phyloP scores from a whole-genome alignment of 2,888 invertebrate species.

The Hesperia comma region DNA sequence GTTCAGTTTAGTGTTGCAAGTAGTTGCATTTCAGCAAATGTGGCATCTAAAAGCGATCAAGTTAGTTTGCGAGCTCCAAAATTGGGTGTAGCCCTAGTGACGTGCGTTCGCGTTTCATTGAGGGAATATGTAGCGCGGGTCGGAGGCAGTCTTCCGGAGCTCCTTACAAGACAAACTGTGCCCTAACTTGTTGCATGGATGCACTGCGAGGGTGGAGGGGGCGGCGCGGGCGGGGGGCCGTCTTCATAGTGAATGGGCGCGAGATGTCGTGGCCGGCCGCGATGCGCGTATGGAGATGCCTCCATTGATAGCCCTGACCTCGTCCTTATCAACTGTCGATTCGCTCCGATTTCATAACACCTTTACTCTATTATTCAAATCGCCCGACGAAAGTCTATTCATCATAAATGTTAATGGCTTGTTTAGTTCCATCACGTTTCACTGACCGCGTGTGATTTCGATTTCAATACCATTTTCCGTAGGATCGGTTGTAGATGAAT shows the following conservation, averaged over 20 bases:
- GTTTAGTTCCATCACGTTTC: constrained; percentile 22
- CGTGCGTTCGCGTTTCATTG: constrained; percentile 17
- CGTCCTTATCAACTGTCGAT: constrained; percentile 76
- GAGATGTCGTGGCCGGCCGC: constrained; percentile 81
- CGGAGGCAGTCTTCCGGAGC: constrained; percentile 60
- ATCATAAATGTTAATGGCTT: constrained; percentile 22
- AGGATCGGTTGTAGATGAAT: background rate
- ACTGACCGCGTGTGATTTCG: constrained; percentile 28
- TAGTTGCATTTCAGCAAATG: too few relatives aligned
- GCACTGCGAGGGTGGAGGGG: constrained; percentile 71
- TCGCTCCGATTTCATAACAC: constrained; percentile 52
- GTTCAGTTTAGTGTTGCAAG: too few relatives aligned
- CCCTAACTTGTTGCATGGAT: constrained; percentile 83
- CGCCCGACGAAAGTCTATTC: constrained; percentile 25
- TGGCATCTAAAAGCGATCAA: too few relatives aligned
- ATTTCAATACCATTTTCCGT: constrained; percentile 26
- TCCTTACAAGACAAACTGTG: constrained; percentile 74
- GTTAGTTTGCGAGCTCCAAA: background rate
- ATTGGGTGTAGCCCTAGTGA: background rate
- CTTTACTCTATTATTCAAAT: constrained; percentile 16
- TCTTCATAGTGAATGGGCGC: constrained; percentile 83
- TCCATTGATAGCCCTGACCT: constrained; percentile 82
- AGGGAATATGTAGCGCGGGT: constrained; percentile 40
- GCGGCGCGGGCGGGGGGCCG: constrained; percentile 52
- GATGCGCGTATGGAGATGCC: constrained; percentile 78